Conservation (phyloP, 2,113 vertebrate species). For the Panthera leo region DNA sequence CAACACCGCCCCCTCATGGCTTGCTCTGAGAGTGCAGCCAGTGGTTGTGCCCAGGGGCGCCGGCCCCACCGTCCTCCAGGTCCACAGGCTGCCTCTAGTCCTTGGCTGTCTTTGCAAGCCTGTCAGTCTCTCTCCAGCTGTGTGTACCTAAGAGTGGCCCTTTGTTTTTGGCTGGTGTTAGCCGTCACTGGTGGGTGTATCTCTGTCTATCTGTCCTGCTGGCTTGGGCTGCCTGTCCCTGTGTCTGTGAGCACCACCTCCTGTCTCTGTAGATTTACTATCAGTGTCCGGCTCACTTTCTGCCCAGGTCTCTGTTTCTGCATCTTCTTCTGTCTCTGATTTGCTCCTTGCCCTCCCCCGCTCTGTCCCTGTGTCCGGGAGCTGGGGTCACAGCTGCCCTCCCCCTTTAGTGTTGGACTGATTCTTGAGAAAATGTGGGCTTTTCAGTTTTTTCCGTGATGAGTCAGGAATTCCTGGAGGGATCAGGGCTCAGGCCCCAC, state of each 20-base stretch:
- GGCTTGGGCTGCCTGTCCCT: neutral
- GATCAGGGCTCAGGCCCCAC: neutral
- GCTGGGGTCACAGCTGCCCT: neutral
- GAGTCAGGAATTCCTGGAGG: slow-evolving; percentile 54
- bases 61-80: neutral
- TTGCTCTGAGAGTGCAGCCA: neutral
- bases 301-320: neutral
- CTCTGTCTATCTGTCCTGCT: neutral
- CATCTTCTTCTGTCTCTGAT: neutral
- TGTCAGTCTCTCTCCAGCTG: no score
- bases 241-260: neutral
- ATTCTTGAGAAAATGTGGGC: slow-evolving; percentile 25
- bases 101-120: neutral
- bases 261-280: neutral
- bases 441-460: slow-evolving; percentile 37
- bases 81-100: neutral
- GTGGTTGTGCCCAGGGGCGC: no score
- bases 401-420: neutral
- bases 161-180: neutral
- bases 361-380: neutral
- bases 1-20: neutral
- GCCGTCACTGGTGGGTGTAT: neutral
- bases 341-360: neutral
- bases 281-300: neutral
- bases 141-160: neutral